Evolutionary conservation across 2,113 vertebrate genomes (phyloP).

Genomic region (Dipodomys spectabilis): DNA sequence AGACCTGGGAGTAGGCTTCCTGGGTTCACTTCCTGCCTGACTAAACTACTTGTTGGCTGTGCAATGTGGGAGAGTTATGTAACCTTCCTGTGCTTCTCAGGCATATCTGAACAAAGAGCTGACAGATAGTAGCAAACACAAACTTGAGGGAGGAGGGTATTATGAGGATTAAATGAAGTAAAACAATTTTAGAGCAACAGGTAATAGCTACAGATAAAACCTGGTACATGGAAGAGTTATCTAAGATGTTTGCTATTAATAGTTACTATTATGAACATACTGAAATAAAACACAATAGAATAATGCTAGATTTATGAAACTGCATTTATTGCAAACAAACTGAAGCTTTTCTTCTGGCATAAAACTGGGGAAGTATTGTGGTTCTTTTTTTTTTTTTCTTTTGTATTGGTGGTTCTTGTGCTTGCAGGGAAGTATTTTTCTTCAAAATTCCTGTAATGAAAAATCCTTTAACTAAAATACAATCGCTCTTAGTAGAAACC

Average conservation of each 20-base stretch:
- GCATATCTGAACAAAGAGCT: neutral
- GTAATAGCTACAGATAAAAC: neutral
- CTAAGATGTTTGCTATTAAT: neutral
- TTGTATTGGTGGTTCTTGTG: neutral
- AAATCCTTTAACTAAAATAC: neutral
- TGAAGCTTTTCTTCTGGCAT: neutral
- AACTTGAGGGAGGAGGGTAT: rapidly evolving
- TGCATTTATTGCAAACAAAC: neutral
- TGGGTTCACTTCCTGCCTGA: neutral
- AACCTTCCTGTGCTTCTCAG: neutral
- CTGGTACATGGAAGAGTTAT: neutral
- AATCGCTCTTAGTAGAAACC: neutral
- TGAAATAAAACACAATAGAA: neutral
- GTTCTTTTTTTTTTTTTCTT: neutral
- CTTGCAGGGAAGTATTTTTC: neutral
- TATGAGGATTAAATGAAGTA: neutral
- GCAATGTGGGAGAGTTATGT: neutral
- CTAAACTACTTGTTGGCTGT: rapidly evolving
- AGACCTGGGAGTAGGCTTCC: neutral
- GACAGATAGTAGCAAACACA: neutral
- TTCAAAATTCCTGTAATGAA: neutral
- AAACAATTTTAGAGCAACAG: neutral
- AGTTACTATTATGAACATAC: neutral
- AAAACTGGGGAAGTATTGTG: neutral
- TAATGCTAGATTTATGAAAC: neutral